phyloP scores from a whole-genome alignment of 2,888 invertebrate species.

The Spilosoma lubricipeda region DNA sequence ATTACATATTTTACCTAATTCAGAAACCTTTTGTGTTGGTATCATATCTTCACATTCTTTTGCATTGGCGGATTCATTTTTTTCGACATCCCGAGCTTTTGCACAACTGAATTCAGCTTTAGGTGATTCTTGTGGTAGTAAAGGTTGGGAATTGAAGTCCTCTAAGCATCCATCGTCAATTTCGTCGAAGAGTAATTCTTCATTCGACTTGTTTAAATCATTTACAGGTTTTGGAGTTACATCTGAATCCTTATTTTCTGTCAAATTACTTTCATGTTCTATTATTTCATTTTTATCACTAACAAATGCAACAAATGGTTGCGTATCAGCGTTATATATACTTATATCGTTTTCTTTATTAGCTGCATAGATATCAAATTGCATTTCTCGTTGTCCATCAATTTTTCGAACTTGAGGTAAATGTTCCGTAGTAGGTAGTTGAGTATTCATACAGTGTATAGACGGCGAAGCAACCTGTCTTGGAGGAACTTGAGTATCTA shows the following conservation, averaged over 20 bases:
- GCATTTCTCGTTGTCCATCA: slow-evolving; percentile 64
- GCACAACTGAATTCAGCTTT: neutral
- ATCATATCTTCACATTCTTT: slow-evolving; percentile 27
- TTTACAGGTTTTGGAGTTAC: slow-evolving; percentile 16
- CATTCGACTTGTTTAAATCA: slow-evolving; percentile 61
- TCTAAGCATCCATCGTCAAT: slow-evolving; percentile 61
- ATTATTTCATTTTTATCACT: slow-evolving; percentile 33
- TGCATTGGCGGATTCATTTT: slow-evolving; percentile 7
- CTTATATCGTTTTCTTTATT: slow-evolving; percentile 64
- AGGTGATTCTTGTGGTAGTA: slow-evolving; percentile 60
- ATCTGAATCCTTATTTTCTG: slow-evolving; percentile 30
- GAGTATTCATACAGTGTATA: slow-evolving; percentile 54
- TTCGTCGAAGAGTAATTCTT: slow-evolving; percentile 72
- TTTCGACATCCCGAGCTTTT: slow-evolving; percentile 4
- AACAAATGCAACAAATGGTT: slow-evolving; percentile 41
- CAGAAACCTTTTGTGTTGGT: slow-evolving; percentile 12
- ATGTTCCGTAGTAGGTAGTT: slow-evolving; percentile 52
- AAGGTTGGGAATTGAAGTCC: slow-evolving; percentile 69
- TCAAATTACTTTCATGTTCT: slow-evolving; percentile 33
- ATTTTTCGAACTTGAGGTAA: slow-evolving; percentile 66
- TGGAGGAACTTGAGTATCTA: slow-evolving; percentile 56
- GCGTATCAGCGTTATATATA: slow-evolving; percentile 62
- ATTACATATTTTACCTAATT: neutral
- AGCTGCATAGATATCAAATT: slow-evolving; percentile 62
- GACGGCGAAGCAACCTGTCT: slow-evolving; percentile 31